Percentiles rank a stretch among this genome's conserved stretches.
These are phyloP conservation scores for Helicoverpa armigera DNA, from an alignment of 1,140 invertebrate genomes.

Conservation along the genomic window DNA sequence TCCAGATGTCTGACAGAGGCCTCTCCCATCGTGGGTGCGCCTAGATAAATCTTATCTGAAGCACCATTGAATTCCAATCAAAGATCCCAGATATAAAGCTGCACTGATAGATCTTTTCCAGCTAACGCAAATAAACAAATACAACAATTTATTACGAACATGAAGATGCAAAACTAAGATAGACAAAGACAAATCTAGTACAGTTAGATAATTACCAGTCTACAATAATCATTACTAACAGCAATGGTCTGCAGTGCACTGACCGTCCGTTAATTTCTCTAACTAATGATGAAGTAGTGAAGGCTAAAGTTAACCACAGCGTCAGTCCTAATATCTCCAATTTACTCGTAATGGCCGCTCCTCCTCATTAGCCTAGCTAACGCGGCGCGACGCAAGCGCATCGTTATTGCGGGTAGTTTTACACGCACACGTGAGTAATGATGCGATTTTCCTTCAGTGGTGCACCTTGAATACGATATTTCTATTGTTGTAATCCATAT, in stretches of 20 bases:
- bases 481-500: background rate
- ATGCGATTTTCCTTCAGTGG: slow-evolving; percentile 26
- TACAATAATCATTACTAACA: background rate
- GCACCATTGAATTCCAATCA: slow-evolving; percentile 10
- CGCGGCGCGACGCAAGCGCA: slow-evolving; percentile 34
- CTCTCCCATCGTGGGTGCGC: background rate
- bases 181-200: background rate
- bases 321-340: slow-evolving; percentile 39
- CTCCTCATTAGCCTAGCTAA: slow-evolving; percentile 30
- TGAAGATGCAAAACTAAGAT: background rate
- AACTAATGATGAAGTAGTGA: slow-evolving; percentile 28
- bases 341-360: slow-evolving; percentile 41
- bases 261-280: slow-evolving; percentile 31
- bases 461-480: background rate
- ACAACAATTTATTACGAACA: background rate
- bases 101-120: slow-evolving; percentile 5
- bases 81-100: background rate
- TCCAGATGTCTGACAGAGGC: slow-evolving; percentile 11
- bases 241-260: slow-evolving; percentile 12
- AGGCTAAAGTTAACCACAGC: slow-evolving; percentile 38
- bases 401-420: slow-evolving; percentile 22
- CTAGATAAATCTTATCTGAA: slow-evolving; percentile 19
- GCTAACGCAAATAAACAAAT: background rate
- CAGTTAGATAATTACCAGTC: background rate
- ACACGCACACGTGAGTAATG: slow-evolving; percentile 16